Conservation (phyloP, 2,113 vertebrate genomes). For the Nesogale talazaci region DNA sequence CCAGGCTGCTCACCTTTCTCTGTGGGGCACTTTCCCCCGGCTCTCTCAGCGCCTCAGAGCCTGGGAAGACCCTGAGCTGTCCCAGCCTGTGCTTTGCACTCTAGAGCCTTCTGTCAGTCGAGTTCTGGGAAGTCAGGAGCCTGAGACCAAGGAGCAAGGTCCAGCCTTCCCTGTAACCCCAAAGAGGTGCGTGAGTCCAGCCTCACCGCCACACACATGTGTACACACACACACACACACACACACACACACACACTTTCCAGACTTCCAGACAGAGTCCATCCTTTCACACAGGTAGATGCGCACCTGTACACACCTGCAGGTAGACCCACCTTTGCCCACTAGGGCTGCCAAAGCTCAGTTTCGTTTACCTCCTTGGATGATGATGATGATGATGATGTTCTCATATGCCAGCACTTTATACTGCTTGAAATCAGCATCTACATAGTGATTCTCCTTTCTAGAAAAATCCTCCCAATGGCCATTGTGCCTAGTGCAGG, state of each 20-base stretch:
- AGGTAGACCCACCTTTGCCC: background rate
- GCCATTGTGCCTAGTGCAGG: background rate
- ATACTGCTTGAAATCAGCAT: background rate
- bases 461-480: background rate
- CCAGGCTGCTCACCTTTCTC: background rate
- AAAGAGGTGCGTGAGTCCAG: background rate
- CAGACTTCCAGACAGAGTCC: background rate
- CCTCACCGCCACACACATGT: background rate
- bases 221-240: background rate
- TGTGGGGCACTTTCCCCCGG: background rate
- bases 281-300: background rate
- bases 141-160: background rate
- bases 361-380: background rate
- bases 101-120: background rate
- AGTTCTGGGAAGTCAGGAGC: background rate
- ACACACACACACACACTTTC: no score
- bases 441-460: background rate
- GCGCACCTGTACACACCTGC: background rate
- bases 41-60: background rate
- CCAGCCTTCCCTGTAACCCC: background rate
- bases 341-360: constrained; percentile 5
- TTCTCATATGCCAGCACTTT: background rate
- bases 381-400: background rate
- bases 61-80: background rate
- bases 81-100: background rate